Percentiles rank a stretch among this genome's conserved stretches.
Evolutionary conservation across 2,888 invertebrate genomes (phyloP).

Genomic region (Crematogaster levior): DNA sequence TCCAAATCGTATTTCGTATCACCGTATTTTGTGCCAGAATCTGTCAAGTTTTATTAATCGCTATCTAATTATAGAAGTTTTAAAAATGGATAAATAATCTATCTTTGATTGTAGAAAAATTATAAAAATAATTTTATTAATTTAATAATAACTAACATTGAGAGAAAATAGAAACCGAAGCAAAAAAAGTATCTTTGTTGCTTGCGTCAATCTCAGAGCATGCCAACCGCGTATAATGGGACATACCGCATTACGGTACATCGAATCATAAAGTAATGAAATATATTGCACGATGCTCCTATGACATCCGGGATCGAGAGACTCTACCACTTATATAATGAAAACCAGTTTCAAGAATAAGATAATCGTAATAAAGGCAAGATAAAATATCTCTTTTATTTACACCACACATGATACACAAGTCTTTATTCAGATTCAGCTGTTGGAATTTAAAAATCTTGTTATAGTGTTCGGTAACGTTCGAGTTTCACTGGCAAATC

Average conservation of each 20-base stretch:
- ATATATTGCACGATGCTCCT: conserved; percentile 1
- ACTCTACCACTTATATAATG: background rate
- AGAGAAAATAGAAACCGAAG: conserved; percentile 21
- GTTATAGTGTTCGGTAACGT: background rate
- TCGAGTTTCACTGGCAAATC: background rate
- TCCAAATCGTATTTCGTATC: background rate
- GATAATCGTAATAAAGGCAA: conserved; percentile 1
- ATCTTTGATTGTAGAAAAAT: background rate
- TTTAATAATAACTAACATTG: conserved; percentile 33
- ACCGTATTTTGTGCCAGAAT: background rate
- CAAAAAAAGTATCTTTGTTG: background rate
- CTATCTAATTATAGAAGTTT: background rate
- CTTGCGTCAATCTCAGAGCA: conserved; percentile 24
- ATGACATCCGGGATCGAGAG: conserved; percentile 25
- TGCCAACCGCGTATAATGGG: conserved; percentile 12
- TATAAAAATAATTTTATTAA: background rate
- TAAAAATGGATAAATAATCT: background rate
- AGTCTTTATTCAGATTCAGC: background rate
- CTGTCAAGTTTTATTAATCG: background rate
- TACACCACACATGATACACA: background rate
- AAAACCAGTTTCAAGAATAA: conserved; percentile 21
- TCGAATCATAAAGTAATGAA: conserved; percentile 9
- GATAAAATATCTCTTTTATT: background rate
- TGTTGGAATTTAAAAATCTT: background rate
- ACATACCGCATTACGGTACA: background rate